These are phyloP conservation scores for honey bee (Apis mellifera) DNA, from an alignment of 1,140 invertebrate genomes.

Conservation along the genomic window DNA sequence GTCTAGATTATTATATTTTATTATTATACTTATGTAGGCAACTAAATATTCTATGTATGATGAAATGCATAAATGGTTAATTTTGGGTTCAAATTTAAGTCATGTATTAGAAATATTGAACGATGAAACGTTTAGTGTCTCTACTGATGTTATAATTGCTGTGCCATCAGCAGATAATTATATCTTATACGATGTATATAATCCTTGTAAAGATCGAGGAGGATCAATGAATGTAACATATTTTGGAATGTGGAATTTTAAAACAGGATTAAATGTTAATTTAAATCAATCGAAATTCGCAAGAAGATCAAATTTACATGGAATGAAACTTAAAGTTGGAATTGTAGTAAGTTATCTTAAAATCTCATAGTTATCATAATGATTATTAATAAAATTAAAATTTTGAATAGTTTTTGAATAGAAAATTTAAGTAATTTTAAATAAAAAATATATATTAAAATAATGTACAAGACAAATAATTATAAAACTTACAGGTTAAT, in stretches of 20 bases:
- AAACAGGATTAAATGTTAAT: slow-evolving; percentile 37
- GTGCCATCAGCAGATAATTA: slow-evolving; percentile 34
- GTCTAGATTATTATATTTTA: neutral
- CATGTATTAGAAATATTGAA: slow-evolving; percentile 31
- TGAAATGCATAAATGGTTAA: slow-evolving; percentile 58
- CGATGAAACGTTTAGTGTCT: slow-evolving; percentile 44
- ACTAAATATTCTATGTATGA: slow-evolving; percentile 52
- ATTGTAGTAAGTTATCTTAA: slow-evolving; percentile 43
- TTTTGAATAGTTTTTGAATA: neutral
- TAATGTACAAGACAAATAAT: neutral
- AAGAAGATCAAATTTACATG: slow-evolving; percentile 58
- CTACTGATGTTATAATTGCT: slow-evolving; percentile 55
- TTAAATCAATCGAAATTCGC: slow-evolving; percentile 47
- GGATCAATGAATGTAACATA: slow-evolving; percentile 57
- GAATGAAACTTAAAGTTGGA: slow-evolving; percentile 57
- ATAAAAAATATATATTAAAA: neutral
- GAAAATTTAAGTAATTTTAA: too few species aligned
- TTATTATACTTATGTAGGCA: slow-evolving; percentile 23
- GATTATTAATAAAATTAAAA: neutral
- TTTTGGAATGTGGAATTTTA: slow-evolving; percentile 47
- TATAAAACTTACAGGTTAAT: slow-evolving; percentile 16
- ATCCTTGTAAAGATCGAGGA: slow-evolving; percentile 58
- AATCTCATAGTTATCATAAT: neutral
- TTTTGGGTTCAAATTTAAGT: slow-evolving; percentile 42
- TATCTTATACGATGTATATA: slow-evolving; percentile 62